Conservation (phyloP, 2,797 vertebrate species). For the Pseudopleuronectes americanus region DNA sequence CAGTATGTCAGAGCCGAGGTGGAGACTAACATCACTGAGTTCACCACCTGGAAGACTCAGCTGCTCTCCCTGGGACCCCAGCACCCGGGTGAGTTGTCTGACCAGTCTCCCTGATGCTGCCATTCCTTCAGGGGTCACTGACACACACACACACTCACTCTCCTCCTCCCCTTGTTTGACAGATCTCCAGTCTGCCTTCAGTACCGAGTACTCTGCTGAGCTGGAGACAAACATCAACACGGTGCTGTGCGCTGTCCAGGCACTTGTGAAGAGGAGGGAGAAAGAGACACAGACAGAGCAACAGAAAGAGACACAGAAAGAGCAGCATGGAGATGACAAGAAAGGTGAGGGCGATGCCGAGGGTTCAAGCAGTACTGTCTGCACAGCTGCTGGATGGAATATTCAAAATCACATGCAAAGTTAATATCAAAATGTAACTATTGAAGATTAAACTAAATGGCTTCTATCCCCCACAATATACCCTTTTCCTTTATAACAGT, state of each 20-base stretch:
- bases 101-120: neutral
- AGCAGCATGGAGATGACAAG: slow-evolving; percentile 61
- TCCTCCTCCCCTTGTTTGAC: neutral
- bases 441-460: too few relatives aligned
- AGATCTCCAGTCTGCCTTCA: slow-evolving; percentile 75
- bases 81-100: slow-evolving; percentile 60
- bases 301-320: slow-evolving; percentile 49
- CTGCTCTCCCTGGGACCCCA: slow-evolving; percentile 77
- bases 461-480: too few relatives aligned
- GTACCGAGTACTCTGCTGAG: slow-evolving; percentile 85
- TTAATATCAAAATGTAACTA: neutral
- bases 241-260: slow-evolving; percentile 91
- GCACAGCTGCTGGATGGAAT: too few relatives aligned
- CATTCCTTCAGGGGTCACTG: neutral
- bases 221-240: slow-evolving; percentile 88
- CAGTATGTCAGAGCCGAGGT: slow-evolving; percentile 86
- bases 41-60: slow-evolving; percentile 89
- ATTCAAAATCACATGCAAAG: neutral
- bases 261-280: slow-evolving; percentile 85
- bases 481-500: too few relatives aligned
- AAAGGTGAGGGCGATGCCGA: slow-evolving; percentile 66
- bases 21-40: slow-evolving; percentile 82
- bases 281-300: slow-evolving; percentile 64
- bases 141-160: neutral
- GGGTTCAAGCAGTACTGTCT: too few relatives aligned